phyloP scores from a whole-genome alignment of 2,888 invertebrate species.

The Pachliopta kotzebuea region DNA sequence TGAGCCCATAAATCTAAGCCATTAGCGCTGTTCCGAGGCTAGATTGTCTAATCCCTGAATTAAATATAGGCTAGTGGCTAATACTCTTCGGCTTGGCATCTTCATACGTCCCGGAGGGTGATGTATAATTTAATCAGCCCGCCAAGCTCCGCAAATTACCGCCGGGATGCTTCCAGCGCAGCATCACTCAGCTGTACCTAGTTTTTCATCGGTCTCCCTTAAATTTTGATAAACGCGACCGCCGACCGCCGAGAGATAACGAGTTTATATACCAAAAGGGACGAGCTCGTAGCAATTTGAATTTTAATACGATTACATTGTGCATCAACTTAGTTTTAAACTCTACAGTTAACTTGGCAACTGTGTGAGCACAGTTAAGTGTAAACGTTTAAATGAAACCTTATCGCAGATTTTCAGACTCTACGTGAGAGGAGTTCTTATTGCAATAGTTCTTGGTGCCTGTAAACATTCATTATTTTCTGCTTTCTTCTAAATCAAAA shows the following conservation, averaged over 20 bases:
- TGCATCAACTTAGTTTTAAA: conserved; percentile 10
- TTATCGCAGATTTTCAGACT: too few species aligned
- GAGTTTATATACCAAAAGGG: conserved; percentile 20
- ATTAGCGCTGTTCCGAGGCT: conserved; percentile 25
- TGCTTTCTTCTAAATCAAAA: too few species aligned
- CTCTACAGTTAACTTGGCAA: not conserved
- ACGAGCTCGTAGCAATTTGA: conserved; percentile 10
- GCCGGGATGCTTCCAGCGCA: conserved; percentile 7
- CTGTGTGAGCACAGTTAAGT: not conserved
- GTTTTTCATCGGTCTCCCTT: conserved; percentile 21
- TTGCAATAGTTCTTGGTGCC: too few species aligned
- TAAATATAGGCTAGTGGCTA: conserved; percentile 23
- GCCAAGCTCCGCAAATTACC: conserved; percentile 15
- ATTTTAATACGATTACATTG: conserved; percentile 23
- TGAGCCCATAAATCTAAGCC: conserved; percentile 24
- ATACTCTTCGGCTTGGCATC: conserved; percentile 1
- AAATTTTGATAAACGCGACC: conserved; percentile 17
- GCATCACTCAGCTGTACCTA: conserved; percentile 11
- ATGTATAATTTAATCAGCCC: conserved; percentile 19
- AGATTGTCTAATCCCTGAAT: conserved; percentile 29
- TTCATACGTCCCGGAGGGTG: conserved; percentile 9
- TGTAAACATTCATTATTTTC: too few species aligned
- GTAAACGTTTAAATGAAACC: not conserved
- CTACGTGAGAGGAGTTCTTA: too few species aligned
- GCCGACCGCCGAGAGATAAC: conserved; percentile 9